phyloP scores from a whole-genome alignment of 2,888 invertebrate species.

The Drosophila borborema region DNA sequence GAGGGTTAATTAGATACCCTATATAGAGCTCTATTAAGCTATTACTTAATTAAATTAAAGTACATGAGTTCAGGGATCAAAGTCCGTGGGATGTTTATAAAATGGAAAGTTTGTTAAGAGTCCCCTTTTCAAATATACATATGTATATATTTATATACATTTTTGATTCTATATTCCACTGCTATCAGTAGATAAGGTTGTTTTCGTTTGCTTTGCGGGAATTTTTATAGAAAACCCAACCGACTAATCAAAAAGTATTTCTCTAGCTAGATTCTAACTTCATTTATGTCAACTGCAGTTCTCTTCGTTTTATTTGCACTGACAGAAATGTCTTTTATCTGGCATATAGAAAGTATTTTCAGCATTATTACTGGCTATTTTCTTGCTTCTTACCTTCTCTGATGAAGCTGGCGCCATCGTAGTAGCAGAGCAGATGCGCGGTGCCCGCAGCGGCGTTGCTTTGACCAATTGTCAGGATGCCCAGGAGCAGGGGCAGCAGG shows the following conservation, averaged over 20 bases:
- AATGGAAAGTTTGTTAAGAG: background rate
- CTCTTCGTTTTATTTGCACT: background rate
- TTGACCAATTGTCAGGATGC: slow-evolving; percentile 66
- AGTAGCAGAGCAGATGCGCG: slow-evolving; percentile 79
- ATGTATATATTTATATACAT: background rate
- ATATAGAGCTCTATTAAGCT: background rate
- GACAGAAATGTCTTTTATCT: background rate
- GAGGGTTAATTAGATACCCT: background rate
- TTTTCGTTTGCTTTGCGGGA: no score
- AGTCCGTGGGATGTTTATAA: background rate
- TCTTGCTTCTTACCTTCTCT: slow-evolving; percentile 80
- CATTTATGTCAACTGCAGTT: background rate
- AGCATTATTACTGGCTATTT: background rate
- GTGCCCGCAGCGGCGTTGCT: slow-evolving; percentile 53
- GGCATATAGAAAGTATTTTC: background rate
- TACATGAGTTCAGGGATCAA: background rate
- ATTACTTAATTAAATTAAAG: background rate
- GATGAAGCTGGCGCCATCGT: slow-evolving; percentile 81
- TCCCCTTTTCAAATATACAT: background rate
- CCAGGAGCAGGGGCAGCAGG: slow-evolving; percentile 72
- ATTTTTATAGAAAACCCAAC: background rate
- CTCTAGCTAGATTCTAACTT: background rate
- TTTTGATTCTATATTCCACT: background rate
- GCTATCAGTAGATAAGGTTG: slow-evolving; percentile 1
- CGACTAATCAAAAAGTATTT: background rate